Base-by-base conservation (phyloP, 2,888 invertebrate species). In the Deilephila porcellus region DNA sequence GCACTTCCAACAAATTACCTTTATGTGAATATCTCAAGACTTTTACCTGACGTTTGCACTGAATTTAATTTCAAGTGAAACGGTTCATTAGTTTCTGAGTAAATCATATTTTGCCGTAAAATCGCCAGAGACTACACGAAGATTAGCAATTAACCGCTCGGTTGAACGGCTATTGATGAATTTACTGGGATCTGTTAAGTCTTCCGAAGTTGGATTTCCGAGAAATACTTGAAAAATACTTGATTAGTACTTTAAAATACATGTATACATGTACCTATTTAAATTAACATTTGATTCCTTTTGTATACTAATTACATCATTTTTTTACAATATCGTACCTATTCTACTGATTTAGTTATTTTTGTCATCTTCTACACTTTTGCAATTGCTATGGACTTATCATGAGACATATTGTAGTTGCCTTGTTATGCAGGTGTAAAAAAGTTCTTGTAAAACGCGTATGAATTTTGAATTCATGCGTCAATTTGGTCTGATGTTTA, bases 61-160 rank as follows among this genome's bases (percentile, higher is more conserved):
- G 52, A 45, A 72, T 25, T 52, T 4, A 63, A 53, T 72, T 72
- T 53, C 32, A 32, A 63, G n/a, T 72, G 71, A 72, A 63, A 72
- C 53, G 71, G 52, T 53, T 72, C 71, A 63, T 72, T 63, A 32
- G 71, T 63, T 72, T 67, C 32, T n/a, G 29, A 72, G 52, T 32
- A 71, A 71, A 60, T 60, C 60, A 17, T 71, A 62, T 72, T 63
- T 73, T 67, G 25, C 73, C 71, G 37, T 52, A 17, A 25, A 45
- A 17, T 67, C 52, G 25, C 52, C 25, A 25, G 45, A 45, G 25
- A 25, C 25, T 67, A 25, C 25, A 25, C 20, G 20, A 17, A 52
- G 52, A 67, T 52, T 67, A 67, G 52, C 45, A 67, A 63, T 71
- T 73, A 74, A 76, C 75, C 73, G 56, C 59, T 71, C 20, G 25